phyloP scores from a whole-genome alignment of 2,888 invertebrate genomes.

The Syrphus vitripennis region DNA sequence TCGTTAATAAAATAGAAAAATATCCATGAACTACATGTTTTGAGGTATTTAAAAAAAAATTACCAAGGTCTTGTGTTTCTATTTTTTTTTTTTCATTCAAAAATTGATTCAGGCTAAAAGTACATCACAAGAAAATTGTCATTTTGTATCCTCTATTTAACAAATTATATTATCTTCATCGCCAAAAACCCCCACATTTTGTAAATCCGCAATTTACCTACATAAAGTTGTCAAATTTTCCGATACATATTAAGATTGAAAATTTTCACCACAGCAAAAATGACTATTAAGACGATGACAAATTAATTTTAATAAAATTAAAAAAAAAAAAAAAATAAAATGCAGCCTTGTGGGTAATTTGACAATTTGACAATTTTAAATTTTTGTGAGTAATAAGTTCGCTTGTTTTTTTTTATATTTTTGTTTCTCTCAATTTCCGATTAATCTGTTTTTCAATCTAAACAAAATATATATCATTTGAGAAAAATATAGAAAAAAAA shows the following conservation, averaged over 20 bases:
- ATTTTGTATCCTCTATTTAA: conserved; percentile 32
- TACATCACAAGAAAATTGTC: not conserved
- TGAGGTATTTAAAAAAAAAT: not conserved
- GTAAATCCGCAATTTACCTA: conserved; percentile 32
- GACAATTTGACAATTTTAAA: not conserved
- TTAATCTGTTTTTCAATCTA: not conserved
- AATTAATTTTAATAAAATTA: conserved; percentile 34
- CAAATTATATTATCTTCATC: conserved; percentile 14
- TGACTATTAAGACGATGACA: conserved; percentile 53
- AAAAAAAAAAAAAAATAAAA: not conserved
- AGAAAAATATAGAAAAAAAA: not conserved
- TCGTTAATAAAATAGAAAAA: not conserved
- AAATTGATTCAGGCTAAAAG: not conserved
- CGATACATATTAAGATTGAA: conserved; percentile 1
- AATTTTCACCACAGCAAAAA: conserved; percentile 13
- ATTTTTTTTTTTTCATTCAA: conserved; percentile 4
- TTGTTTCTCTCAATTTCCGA: conserved; percentile 5
- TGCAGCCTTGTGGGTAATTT: not conserved
- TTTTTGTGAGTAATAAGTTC: conserved; percentile 15
- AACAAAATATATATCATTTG: conserved; percentile 22
- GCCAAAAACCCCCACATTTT: conserved; percentile 13
- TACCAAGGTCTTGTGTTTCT: not conserved
- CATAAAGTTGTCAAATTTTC: conserved; percentile 36
- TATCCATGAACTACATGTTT: conserved; percentile 9
- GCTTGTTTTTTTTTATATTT: not conserved